These are phyloP conservation scores for Coelopa pilipes DNA, from an alignment of 2,888 invertebrate species.

Conservation along the genomic window DNA sequence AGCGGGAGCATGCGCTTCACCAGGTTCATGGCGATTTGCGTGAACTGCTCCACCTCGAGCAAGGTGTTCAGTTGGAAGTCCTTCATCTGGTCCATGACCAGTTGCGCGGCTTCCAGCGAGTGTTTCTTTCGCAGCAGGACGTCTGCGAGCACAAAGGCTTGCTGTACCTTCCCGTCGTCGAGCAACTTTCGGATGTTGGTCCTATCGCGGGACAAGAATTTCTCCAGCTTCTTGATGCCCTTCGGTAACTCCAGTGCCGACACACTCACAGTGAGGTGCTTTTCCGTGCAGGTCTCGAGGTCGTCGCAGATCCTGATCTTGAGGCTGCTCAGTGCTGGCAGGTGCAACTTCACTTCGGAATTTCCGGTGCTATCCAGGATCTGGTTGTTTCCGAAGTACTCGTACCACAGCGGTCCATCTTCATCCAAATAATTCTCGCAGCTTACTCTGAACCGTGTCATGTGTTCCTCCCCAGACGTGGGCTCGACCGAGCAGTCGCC, in stretches of 20 bases:
- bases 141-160: slow-evolving; percentile 42
- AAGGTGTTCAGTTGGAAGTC: slow-evolving; percentile 40
- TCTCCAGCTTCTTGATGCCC: slow-evolving; percentile 15
- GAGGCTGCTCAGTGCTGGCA: slow-evolving; percentile 35
- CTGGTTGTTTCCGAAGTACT: slow-evolving; percentile 40
- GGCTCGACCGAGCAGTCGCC: slow-evolving; percentile 46
- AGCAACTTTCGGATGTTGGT: slow-evolving; percentile 38
- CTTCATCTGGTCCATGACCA: slow-evolving; percentile 35
- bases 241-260: slow-evolving; percentile 30
- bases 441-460: slow-evolving; percentile 46
- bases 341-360: slow-evolving; percentile 20
- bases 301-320: slow-evolving; percentile 47
- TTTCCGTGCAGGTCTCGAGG: slow-evolving; percentile 44
- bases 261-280: slow-evolving; percentile 38
- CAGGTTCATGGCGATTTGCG: slow-evolving; percentile 37
- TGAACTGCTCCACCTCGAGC: slow-evolving; percentile 46
- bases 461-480: slow-evolving; percentile 42
- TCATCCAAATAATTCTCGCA: slow-evolving; percentile 45
- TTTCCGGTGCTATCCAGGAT: slow-evolving; percentile 45
- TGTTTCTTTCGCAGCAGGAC: slow-evolving; percentile 32
- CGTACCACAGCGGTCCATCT: slow-evolving; percentile 46
- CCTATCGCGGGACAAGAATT: slow-evolving; percentile 32
- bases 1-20: slow-evolving; percentile 38
- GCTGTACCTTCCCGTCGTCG: slow-evolving; percentile 38
- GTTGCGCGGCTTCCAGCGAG: slow-evolving; percentile 1